phyloP scores from a whole-genome alignment of 2,113 vertebrate species.

The Channa argus region DNA sequence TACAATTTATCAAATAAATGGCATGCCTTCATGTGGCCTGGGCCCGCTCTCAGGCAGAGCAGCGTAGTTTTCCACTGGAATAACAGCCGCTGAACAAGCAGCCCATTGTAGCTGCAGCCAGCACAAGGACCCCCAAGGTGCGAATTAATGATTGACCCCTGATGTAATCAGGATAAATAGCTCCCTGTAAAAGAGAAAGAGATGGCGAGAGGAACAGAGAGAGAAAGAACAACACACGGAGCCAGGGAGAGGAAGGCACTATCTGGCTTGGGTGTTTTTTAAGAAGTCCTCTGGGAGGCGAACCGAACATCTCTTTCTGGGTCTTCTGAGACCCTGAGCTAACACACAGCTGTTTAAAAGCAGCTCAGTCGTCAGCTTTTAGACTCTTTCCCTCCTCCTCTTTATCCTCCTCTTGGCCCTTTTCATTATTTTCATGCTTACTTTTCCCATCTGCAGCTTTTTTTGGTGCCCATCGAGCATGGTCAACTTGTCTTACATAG shows the following conservation, averaged over 20 bases:
- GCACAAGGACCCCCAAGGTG: constrained; percentile 85
- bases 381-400: constrained; percentile 52
- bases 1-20: constrained; percentile 86
- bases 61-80: constrained; percentile 85
- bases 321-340: constrained; percentile 66
- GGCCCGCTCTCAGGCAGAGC: constrained; percentile 66
- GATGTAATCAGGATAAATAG: constrained; percentile 89
- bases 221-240: constrained; percentile 79
- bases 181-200: constrained; percentile 82
- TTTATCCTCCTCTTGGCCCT: constrained; percentile 44
- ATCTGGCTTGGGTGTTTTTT: constrained; percentile 77
- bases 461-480: constrained; percentile 18
- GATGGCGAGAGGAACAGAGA: constrained; percentile 71
- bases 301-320: constrained; percentile 72
- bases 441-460: constrained; percentile 52
- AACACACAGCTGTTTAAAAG: constrained; percentile 76
- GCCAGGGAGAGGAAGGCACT: constrained; percentile 77
- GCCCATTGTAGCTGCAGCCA: constrained; percentile 82
- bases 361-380: constrained; percentile 64
- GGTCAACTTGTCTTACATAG: constrained; percentile 28
- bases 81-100: constrained; percentile 86
- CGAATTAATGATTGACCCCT: constrained; percentile 88
- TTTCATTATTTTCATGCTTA: constrained; percentile 54
- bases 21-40: constrained; percentile 80
- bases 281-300: constrained; percentile 74